These are phyloP conservation scores for Silurus aristotelis DNA, from an alignment of 2,797 vertebrate genomes.

Conservation along the genomic window DNA sequence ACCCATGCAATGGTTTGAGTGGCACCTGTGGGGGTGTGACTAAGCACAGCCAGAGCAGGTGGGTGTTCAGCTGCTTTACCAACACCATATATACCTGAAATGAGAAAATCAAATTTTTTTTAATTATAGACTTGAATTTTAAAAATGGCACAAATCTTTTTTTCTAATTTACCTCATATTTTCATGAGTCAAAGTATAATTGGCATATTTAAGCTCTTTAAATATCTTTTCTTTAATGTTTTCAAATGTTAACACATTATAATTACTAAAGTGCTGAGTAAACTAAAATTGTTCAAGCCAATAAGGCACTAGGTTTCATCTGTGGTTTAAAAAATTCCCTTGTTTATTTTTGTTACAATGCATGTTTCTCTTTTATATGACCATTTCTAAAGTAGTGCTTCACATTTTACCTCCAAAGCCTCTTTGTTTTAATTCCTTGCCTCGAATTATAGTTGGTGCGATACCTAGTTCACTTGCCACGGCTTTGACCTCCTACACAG, in stretches of 20 bases:
- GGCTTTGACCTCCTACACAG: slow-evolving; percentile 87
- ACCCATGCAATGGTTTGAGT: slow-evolving; percentile 99
- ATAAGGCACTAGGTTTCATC: not conserved
- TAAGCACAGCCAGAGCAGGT: slow-evolving; percentile 90
- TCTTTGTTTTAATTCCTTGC: slow-evolving; percentile 87
- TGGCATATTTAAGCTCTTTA: not conserved
- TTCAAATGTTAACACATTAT: not conserved
- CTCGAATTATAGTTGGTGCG: slow-evolving; percentile 87
- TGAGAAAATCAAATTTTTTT: not conserved
- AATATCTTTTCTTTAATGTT: not conserved
- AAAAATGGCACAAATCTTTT: not conserved
- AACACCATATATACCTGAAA: slow-evolving; percentile 93
- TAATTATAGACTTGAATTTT: not conserved
- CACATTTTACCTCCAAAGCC: slow-evolving; percentile 91
- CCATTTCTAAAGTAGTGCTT: not conserved
- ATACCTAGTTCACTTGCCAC: slow-evolving; percentile 89
- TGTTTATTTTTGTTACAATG: not conserved
- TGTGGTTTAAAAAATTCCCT: not conserved
- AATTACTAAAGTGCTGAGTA: not conserved
- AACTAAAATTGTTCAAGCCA: not conserved
- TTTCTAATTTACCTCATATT: not conserved
- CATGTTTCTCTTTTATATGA: not conserved
- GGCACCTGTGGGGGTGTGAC: slow-evolving; percentile 90
- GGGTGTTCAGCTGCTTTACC: slow-evolving; percentile 91
- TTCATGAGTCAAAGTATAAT: not conserved